Percentiles rank a stretch among this genome's conserved stretches.
These are phyloP conservation scores for Pangasianodon gigas DNA, from an alignment of 2,113 vertebrate species.

Conservation along the genomic window DNA sequence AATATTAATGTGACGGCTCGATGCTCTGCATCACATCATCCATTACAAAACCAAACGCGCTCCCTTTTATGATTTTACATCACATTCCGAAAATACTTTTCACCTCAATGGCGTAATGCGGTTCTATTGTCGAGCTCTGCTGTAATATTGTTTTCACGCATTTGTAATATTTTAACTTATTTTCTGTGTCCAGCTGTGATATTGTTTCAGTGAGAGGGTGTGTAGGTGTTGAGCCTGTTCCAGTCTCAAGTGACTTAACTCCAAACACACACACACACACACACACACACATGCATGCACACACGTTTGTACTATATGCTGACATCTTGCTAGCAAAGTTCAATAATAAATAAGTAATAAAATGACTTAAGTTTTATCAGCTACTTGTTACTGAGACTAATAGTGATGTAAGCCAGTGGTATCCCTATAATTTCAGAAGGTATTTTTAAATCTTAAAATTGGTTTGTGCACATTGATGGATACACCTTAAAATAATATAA, in stretches of 20 bases:
- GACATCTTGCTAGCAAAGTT: not conserved
- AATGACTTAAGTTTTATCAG: not conserved
- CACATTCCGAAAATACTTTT: not conserved
- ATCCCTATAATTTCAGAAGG: not conserved
- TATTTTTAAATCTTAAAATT: not conserved
- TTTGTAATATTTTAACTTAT: not conserved
- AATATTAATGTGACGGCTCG: not conserved
- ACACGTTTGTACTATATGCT: not conserved
- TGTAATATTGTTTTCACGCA: not conserved
- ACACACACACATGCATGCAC: not conserved
- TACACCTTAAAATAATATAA: too few relatives aligned
- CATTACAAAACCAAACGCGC: not conserved
- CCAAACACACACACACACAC: constrained; percentile 18
- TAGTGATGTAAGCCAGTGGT: not conserved
- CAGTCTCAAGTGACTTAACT: not conserved
- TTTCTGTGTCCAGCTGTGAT: constrained; percentile 1
- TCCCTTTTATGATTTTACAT: constrained; percentile 13
- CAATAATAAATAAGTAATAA: not conserved
- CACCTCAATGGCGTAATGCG: not conserved
- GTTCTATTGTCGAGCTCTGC: not conserved
- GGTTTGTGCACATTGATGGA: too few relatives aligned
- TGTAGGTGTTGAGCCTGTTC: not conserved
- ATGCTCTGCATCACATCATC: constrained; percentile 16
- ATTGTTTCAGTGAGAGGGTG: not conserved
- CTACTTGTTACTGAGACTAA: not conserved